Evolutionary conservation across 2,888 invertebrate genomes (phyloP).

Genomic region (Ophonus ardosiacus): DNA sequence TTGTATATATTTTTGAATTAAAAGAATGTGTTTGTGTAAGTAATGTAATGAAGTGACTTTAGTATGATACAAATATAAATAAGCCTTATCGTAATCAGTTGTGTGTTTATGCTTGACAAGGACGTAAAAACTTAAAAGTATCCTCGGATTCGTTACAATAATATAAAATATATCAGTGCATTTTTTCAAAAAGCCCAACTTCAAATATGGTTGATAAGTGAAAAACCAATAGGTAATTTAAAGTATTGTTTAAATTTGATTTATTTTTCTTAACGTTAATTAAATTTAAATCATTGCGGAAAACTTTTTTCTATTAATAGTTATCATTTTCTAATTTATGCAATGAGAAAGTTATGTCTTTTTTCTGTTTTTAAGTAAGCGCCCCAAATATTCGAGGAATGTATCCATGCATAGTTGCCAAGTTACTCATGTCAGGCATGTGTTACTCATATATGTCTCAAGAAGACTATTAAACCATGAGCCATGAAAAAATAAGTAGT

Average conservation of each 20-base stretch:
- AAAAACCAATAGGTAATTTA: constrained; percentile 5
- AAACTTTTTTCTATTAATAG: constrained; percentile 54
- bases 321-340: constrained; percentile 53
- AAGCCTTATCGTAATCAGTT: constrained; percentile 38
- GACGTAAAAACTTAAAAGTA: constrained; percentile 50
- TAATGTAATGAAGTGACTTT: constrained; percentile 44
- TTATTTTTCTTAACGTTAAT: constrained; percentile 17
- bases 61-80: constrained; percentile 53
- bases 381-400: constrained; percentile 57
- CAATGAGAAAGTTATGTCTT: constrained; percentile 53
- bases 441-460: constrained; percentile 58
- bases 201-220: constrained; percentile 47
- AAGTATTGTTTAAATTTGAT: constrained; percentile 6
- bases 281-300: constrained; percentile 31
- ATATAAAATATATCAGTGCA: constrained; percentile 38
- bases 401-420: constrained; percentile 60
- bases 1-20: constrained; percentile 25
- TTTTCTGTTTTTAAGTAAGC: constrained; percentile 51
- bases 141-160: constrained; percentile 37
- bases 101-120: constrained; percentile 52
- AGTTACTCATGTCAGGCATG: constrained; percentile 63
- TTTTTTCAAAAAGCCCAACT: constrained; percentile 38
- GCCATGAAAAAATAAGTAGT: constrained; percentile 74
- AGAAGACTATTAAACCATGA: constrained; percentile 70
- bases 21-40: constrained; percentile 14